phyloP scores from a whole-genome alignment of 2,888 invertebrate genomes.

The Eumerus sabulonum region DNA sequence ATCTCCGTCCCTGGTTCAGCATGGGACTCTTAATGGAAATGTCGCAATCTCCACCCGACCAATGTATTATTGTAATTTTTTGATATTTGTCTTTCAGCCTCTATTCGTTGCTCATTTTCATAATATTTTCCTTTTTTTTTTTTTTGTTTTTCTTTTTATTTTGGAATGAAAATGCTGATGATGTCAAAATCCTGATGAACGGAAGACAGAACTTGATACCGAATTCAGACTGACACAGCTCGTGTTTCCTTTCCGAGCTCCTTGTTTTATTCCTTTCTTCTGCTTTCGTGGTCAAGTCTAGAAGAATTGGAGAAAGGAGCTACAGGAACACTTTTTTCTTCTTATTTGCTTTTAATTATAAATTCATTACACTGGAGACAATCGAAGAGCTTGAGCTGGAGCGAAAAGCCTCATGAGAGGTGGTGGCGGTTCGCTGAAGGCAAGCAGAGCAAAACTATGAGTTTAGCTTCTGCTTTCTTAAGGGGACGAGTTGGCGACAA shows the following conservation, averaged over 20 bases:
- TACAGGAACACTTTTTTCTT: conserved; percentile 15
- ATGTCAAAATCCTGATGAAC: conserved; percentile 40
- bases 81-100: conserved; percentile 33
- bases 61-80: conserved; percentile 37
- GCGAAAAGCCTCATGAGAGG: not conserved
- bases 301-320: not conserved
- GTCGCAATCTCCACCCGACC: not conserved
- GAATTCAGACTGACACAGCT: conserved; percentile 24
- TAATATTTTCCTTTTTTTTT: conserved; percentile 24
- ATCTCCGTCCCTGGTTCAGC: not conserved
- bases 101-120: conserved; percentile 42
- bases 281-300: not conserved
- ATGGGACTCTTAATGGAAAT: conserved; percentile 20
- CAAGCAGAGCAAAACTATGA: conserved; percentile 19
- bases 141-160: conserved; percentile 20
- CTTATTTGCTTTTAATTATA: conserved; percentile 65
- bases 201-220: conserved; percentile 25
- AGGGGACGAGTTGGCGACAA: conserved; percentile 11
- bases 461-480: conserved; percentile 27
- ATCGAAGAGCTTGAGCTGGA: conserved; percentile 3
- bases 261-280: not conserved
- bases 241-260: not conserved
- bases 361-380: conserved; percentile 62
- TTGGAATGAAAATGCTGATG: conserved; percentile 47
- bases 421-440: not conserved